phyloP scores from a whole-genome alignment of 1,140 invertebrate species.

The Drosophila azteca region DNA sequence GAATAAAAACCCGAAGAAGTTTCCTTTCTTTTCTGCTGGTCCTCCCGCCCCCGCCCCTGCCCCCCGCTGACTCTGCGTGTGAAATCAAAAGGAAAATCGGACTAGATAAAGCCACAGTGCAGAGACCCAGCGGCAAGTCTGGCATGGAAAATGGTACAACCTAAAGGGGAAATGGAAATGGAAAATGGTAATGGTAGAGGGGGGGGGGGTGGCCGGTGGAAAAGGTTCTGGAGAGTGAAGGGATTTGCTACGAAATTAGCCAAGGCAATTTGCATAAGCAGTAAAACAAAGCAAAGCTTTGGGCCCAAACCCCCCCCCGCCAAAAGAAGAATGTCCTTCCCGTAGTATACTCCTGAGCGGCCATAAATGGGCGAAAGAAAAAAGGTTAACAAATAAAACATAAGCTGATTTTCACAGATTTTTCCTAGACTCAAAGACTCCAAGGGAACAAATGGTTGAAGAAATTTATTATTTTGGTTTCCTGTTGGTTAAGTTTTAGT shows the following conservation, averaged over 20 bases:
- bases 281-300: constrained; percentile 45
- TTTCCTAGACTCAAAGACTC: too few species aligned
- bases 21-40: constrained; percentile 12
- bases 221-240: constrained; percentile 39
- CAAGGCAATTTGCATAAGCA: constrained; percentile 62
- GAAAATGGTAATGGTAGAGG: too few species aligned
- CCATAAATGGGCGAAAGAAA: background rate
- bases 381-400: constrained; percentile 1
- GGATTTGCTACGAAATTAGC: constrained; percentile 69
- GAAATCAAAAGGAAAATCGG: constrained; percentile 56
- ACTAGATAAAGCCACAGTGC: constrained; percentile 51
- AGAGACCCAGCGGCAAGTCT: too few species aligned
- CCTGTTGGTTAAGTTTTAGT: too few species aligned
- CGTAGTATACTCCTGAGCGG: constrained; percentile 7
- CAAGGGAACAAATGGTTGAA: too few species aligned
- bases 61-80: constrained; percentile 7
- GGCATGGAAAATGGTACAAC: too few species aligned
- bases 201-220: background rate
- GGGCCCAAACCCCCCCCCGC: too few species aligned
- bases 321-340: constrained; percentile 3
- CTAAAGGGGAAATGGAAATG: too few species aligned
- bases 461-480: too few species aligned
- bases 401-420: background rate
- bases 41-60: background rate
- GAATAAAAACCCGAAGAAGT: constrained; percentile 23